Conservation (phyloP, 2,113 vertebrate species). For the Phylloscopus whistleri region DNA sequence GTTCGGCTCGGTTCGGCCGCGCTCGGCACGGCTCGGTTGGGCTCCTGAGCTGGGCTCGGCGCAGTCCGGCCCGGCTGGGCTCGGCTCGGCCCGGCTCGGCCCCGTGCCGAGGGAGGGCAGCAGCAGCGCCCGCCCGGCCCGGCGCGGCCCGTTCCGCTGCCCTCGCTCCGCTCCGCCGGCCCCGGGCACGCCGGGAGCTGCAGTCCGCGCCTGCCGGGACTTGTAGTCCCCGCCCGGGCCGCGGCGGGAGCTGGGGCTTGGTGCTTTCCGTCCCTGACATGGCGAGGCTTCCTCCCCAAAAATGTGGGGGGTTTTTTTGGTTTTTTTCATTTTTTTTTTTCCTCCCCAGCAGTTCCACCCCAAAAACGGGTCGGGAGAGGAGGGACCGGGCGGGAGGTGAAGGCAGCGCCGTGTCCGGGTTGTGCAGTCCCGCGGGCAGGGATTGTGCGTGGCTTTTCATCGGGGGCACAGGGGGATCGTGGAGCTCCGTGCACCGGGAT, state of each 20-base stretch:
- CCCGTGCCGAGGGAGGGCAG: slow-evolving; percentile 4
- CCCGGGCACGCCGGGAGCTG: slow-evolving; percentile 4
- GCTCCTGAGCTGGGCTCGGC: neutral
- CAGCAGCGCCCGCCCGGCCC: neutral
- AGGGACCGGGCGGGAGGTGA: neutral
- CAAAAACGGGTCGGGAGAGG: neutral
- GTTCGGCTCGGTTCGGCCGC: too few species aligned
- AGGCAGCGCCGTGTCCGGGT: neutral
- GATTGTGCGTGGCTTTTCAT: fast-evolving
- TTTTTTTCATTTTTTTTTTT: too few species aligned
- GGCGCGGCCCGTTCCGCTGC: neutral
- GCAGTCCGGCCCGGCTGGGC: neutral
- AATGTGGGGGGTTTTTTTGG: too few species aligned
- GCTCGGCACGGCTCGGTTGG: too few species aligned
- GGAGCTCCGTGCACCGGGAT: neutral
- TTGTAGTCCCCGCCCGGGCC: neutral
- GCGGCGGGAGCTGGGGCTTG: fast-evolving
- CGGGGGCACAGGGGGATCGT: fast-evolving
- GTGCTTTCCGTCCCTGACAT: neutral
- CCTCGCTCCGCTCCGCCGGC: neutral
- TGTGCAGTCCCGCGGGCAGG: fast-evolving
- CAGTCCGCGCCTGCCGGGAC: slow-evolving; percentile 30
- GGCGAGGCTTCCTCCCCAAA: fast-evolving
- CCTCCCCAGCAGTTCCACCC: neutral
- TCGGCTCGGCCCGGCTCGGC: neutral